Base-by-base conservation (phyloP, 2,797 vertebrate genomes). In the Pempheris klunzingeri region DNA sequence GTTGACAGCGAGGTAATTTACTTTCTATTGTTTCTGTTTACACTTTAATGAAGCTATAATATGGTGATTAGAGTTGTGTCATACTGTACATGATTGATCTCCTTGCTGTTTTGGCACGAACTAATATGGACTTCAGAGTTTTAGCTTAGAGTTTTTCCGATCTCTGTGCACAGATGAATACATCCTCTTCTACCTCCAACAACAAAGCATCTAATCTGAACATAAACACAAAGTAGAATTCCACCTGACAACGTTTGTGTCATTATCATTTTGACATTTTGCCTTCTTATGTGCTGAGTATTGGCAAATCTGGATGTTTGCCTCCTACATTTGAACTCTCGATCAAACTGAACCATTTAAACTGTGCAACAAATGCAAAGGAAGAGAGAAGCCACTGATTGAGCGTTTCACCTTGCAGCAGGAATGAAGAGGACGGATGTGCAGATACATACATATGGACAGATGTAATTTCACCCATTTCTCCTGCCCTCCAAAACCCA, bases 391-490 rank as follows among this genome's bases (percentile, higher is more conserved):
- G 61, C 71, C 57, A 2, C 54, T 39, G 71, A 87, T 50, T 55
- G 66, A 78, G 43, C n/a, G 1, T 71, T 73, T 78, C 75, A 86
- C 87, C 77, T 85, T 88, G 85, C 39, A 68, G 60, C 59, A 68
- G 59, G 57, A 80, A 53, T 61, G 34, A 77, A 41, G 39, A 77
- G 71, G 72, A 66, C 18, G 22, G 24, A 49, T 64, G 66, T 39
- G 55, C 24, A 41, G 63, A 75, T 43, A 64, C 6, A 6, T 32
- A 32, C 30, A 32, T 32, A 32, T 6, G 30, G 30, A 24, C 12
- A n/a, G 53, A 43, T 28, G 53, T 63, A 14, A 22, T 46, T 41
- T 55, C 4, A 26, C 10, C 13, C 8, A 10, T 41, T 68, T 59
- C 75, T 52, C 41, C 50, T 60, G 71, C 68, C 78, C 77, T 82